phyloP scores from a whole-genome alignment of 2,888 invertebrate genomes.

The Ormyrus rosae region DNA sequence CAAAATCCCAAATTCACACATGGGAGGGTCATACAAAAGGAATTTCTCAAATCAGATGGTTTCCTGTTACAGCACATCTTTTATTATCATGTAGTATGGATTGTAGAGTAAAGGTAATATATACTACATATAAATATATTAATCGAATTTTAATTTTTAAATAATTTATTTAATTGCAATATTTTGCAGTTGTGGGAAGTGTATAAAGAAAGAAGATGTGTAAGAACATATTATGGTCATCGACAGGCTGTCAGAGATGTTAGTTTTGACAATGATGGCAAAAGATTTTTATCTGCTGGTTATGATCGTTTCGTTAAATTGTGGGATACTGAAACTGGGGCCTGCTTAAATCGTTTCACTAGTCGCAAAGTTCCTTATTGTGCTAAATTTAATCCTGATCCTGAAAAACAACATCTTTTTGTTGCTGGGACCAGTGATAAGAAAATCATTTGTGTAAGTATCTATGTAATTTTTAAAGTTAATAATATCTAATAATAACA shows the following conservation, averaged over 20 bases:
- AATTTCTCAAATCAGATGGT: constrained; percentile 95
- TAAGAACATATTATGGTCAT: constrained; percentile 97
- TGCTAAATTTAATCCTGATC: constrained; percentile 98
- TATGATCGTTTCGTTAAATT: constrained; percentile 98
- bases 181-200: constrained; percentile 93
- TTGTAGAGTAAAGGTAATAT: constrained; percentile 89
- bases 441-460: constrained; percentile 97
- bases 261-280: constrained; percentile 95
- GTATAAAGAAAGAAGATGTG: constrained; percentile 93
- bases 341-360: constrained; percentile 90
- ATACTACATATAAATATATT: constrained; percentile 6
- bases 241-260: constrained; percentile 97
- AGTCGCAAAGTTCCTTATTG: constrained; percentile 98
- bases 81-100: constrained; percentile 98
- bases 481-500: constrained; percentile 1
- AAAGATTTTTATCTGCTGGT: constrained; percentile 96
- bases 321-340: constrained; percentile 99
- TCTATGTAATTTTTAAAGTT: background rate
- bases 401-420: constrained; percentile 97
- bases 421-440: constrained; percentile 99
- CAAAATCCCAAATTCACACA: constrained; percentile 96
- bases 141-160: constrained; percentile 19
- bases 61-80: constrained; percentile 95
- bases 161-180: background rate
- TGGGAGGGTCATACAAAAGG: constrained; percentile 99